Percentiles rank a stretch among this genome's conserved stretches.
These are phyloP conservation scores for Anseranas semipalmata DNA, from an alignment of 2,113 vertebrate genomes.

Conservation along the genomic window DNA sequence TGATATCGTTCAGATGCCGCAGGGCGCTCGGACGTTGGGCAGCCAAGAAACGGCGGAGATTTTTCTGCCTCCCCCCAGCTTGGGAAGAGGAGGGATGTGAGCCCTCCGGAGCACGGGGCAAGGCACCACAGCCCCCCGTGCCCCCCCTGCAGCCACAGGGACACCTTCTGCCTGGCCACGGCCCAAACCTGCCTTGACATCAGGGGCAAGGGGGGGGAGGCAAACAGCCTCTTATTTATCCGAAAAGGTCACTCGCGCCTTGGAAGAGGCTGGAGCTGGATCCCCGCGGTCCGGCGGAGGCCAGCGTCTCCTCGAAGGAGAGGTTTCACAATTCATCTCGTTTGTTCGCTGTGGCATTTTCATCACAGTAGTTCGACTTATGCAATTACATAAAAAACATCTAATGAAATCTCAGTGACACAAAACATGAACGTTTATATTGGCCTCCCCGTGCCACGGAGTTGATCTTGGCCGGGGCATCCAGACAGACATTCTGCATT, in stretches of 20 bases:
- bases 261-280: constrained; percentile 22
- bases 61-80: background rate
- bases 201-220: background rate
- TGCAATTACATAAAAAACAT: constrained; percentile 45
- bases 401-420: constrained; percentile 47
- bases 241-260: constrained; percentile 6
- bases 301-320: constrained; percentile 13
- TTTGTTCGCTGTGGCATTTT: constrained; percentile 16
- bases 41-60: background rate
- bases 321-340: background rate
- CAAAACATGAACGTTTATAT: constrained; percentile 71
- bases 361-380: constrained; percentile 49
- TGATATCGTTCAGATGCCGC: background rate
- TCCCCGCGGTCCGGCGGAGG: background rate
- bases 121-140: background rate
- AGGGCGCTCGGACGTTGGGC: accelerated
- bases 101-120: accelerated
- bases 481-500: constrained; percentile 57
- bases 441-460: constrained; percentile 36
- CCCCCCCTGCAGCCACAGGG: accelerated
- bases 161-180: background rate
- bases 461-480: constrained; percentile 22
- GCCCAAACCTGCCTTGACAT: background rate
- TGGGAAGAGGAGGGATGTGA: background rate
- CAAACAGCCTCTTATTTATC: background rate